These are phyloP conservation scores for Spongia lamella DNA, from an alignment of 37 sponge, comb jelly and placozoan species.

Conservation along the genomic window DNA sequence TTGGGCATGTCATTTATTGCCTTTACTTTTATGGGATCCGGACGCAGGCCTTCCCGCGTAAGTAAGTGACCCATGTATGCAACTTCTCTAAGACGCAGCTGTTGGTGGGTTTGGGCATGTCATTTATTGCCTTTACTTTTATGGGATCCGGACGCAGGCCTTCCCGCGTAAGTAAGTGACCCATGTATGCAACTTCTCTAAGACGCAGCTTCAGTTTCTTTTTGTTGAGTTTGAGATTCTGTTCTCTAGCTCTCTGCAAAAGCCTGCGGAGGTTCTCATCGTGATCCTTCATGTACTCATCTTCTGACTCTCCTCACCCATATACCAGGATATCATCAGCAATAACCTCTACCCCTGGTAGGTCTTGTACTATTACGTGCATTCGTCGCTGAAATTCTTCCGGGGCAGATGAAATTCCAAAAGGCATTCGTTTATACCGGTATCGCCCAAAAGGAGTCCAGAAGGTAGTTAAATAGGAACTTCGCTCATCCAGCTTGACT, in stretches of 20 bases:
- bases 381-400: slow-evolving; percentile 31
- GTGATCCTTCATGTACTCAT: slow-evolving; percentile 14
- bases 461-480: slow-evolving; percentile 28
- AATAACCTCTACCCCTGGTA: slow-evolving; percentile 29
- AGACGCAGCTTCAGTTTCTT: slow-evolving; percentile 3
- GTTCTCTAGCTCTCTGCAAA: slow-evolving; percentile 15
- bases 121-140: slow-evolving; percentile 12
- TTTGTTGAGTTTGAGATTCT: slow-evolving; percentile 7
- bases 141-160: slow-evolving; percentile 15
- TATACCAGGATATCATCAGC: slow-evolving; percentile 40
- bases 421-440: slow-evolving; percentile 12
- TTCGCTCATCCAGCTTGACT: slow-evolving; percentile 11
- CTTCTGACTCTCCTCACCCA: slow-evolving; percentile 22
- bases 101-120: background rate
- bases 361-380: slow-evolving; percentile 14
- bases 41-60: slow-evolving; percentile 1
- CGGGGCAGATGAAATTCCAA: slow-evolving; percentile 36
- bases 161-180: background rate
- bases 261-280: slow-evolving; percentile 9
- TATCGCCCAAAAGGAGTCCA: slow-evolving; percentile 28
- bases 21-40: slow-evolving; percentile 16
- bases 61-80: slow-evolving; percentile 3
- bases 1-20: slow-evolving; percentile 12
- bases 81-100: background rate
- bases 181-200: slow-evolving; percentile 6